Evolutionary conservation across 2,113 vertebrate species (phyloP).

Genomic region (Pseudorectes ferrugineus): DNA sequence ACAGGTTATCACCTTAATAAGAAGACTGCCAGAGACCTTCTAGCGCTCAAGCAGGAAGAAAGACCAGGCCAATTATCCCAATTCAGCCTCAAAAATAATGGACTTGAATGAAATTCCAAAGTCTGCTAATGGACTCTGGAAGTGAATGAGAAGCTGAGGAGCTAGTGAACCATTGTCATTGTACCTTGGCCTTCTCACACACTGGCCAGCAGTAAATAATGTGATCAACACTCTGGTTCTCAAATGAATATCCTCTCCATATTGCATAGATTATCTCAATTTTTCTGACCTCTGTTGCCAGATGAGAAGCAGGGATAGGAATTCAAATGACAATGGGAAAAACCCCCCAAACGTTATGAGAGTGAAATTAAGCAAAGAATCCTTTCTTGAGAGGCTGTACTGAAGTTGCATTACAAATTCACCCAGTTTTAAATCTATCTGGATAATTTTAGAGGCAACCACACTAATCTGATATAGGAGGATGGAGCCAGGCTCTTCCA

Average conservation of each 20-base stretch:
- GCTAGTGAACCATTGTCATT: not conserved
- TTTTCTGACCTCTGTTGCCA: not conserved
- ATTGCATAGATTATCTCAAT: not conserved
- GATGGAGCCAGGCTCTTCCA: not conserved
- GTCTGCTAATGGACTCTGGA: not conserved
- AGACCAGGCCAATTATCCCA: not conserved
- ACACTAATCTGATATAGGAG: not conserved
- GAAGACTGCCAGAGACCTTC: not conserved
- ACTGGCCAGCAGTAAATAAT: not conserved
- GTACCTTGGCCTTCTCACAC: not conserved
- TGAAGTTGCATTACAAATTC: not conserved
- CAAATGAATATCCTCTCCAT: not conserved
- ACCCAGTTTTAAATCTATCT: not conserved
- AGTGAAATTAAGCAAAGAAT: not conserved
- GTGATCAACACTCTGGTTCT: not conserved
- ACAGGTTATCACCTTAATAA: constrained; percentile 5
- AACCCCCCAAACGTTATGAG: rapidly evolving
- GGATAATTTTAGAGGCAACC: not conserved
- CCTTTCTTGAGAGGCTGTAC: not conserved
- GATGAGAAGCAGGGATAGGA: not conserved
- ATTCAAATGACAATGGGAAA: not conserved
- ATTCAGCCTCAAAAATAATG: not conserved
- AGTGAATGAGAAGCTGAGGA: not conserved
- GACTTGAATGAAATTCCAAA: not conserved
- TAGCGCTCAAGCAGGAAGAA: not conserved